These are phyloP conservation scores for Porites australiensis DNA, from an alignment of 64 coral and sea anemone genomes.

Conservation along the genomic window DNA sequence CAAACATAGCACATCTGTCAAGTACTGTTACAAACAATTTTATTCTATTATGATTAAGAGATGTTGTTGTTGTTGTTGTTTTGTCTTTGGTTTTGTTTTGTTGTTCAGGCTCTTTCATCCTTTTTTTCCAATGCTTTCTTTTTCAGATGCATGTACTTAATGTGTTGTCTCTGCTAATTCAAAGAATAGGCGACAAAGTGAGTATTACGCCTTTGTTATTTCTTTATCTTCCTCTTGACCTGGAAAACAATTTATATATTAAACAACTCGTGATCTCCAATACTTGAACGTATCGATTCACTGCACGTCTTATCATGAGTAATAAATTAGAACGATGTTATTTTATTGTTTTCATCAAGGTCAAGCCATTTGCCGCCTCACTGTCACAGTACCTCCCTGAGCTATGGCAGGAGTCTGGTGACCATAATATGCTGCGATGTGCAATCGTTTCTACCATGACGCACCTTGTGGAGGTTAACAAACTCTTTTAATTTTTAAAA, in stretches of 20 bases:
- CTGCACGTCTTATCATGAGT: too few species aligned
- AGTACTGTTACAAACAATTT: too few species aligned
- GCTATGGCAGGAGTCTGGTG: slow-evolving; percentile 91
- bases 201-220: background rate
- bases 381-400: slow-evolving; percentile 88
- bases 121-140: background rate
- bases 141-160: slow-evolving; percentile 94
- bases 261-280: too few species aligned
- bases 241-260: too few species aligned
- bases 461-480: slow-evolving; percentile 86
- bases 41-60: too few species aligned
- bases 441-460: slow-evolving; percentile 89
- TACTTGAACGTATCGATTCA: too few species aligned
- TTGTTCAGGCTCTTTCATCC: background rate
- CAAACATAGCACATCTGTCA: too few species aligned
- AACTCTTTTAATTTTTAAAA: background rate
- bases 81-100: too few species aligned
- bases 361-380: slow-evolving; percentile 76
- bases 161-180: slow-evolving; percentile 91
- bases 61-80: too few species aligned
- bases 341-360: slow-evolving; percentile 48
- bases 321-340: background rate
- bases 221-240: background rate
- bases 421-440: slow-evolving; percentile 98
- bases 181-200: slow-evolving; percentile 88